These are phyloP conservation scores for Paramisgurnus dabryanus DNA, from an alignment of 2,113 vertebrate species.

Conservation along the genomic window DNA sequence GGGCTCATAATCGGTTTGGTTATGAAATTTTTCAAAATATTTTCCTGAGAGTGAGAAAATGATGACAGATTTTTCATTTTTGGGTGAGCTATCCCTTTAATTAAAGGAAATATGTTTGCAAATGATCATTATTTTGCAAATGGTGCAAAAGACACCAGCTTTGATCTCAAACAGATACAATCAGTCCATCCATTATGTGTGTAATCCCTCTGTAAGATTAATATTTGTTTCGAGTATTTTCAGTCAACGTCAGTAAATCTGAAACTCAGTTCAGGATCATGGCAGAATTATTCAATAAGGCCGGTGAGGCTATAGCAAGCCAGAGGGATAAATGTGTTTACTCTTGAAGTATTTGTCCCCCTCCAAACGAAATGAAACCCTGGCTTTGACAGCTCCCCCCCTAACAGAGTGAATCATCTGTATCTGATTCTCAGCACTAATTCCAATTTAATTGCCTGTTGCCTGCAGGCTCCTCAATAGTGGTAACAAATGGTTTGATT, in stretches of 20 bases:
- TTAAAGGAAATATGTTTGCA: too few relatives aligned
- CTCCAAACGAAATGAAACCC: conserved; percentile 78
- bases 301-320: conserved; percentile 11
- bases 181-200: background rate
- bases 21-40: too few relatives aligned
- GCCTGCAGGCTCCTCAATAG: conserved; percentile 99
- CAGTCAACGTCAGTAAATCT: conserved; percentile 32
- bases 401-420: conserved; percentile 95
- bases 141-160: background rate
- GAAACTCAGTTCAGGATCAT: conserved; percentile 25
- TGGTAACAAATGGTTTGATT: conserved; percentile 99
- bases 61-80: too few relatives aligned
- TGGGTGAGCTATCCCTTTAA: too few relatives aligned
- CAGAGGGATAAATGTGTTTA: conserved; percentile 51
- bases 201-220: background rate
- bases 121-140: background rate
- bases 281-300: conserved; percentile 17
- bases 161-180: background rate
- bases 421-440: conserved; percentile 99
- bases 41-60: too few relatives aligned
- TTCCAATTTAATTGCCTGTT: conserved; percentile 99
- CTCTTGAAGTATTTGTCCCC: conserved; percentile 66
- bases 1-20: too few relatives aligned
- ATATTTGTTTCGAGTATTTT: conserved; percentile 29
- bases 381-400: conserved; percentile 80